Conservation (phyloP, 2,797 vertebrate genomes). For the Phaenicophaeus curvirostris region DNA sequence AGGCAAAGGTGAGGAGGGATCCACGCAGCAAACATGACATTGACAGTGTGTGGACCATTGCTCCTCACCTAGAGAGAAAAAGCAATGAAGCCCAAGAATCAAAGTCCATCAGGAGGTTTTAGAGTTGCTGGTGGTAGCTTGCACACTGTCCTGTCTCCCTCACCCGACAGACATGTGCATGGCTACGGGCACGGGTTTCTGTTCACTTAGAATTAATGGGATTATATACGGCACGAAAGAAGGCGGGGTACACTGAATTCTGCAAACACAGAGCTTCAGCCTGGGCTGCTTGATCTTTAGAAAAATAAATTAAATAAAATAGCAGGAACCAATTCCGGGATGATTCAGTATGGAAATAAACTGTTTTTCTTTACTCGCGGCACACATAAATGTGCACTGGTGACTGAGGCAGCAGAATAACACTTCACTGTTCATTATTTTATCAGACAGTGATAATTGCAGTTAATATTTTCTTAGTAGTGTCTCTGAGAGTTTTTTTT, state of each 20-base stretch:
- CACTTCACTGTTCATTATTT: conserved; percentile 54
- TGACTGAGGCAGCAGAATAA: conserved; percentile 44
- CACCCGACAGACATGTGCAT: background rate
- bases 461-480: conserved; percentile 62
- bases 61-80: background rate
- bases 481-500: conserved; percentile 68
- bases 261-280: background rate
- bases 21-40: background rate
- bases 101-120: background rate
- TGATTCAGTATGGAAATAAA: conserved; percentile 28
- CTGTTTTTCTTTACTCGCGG: conserved; percentile 20
- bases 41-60: background rate
- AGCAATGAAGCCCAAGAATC: background rate
- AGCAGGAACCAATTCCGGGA: conserved; percentile 16
- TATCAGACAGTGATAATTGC: conserved; percentile 62
- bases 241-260: background rate
- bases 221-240: background rate
- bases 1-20: background rate
- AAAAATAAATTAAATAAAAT: conserved; percentile 33
- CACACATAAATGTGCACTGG: background rate
- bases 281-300: conserved; percentile 20
- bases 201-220: conserved; percentile 49
- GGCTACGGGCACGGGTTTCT: background rate
- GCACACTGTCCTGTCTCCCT: background rate
- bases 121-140: background rate